phyloP scores from a whole-genome alignment of 2,888 invertebrate species.

The Meiosimyza platycephala region DNA sequence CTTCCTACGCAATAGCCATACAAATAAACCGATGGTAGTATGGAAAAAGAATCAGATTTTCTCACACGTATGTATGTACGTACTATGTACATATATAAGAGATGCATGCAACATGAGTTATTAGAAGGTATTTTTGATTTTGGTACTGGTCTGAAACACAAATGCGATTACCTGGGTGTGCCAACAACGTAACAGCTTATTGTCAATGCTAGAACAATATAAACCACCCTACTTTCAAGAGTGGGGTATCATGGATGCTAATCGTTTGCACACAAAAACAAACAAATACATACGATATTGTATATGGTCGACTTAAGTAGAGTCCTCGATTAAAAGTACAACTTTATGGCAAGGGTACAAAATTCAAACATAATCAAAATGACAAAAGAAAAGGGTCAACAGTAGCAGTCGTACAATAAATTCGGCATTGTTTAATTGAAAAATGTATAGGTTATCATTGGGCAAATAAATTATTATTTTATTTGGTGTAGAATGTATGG shows the following conservation, averaged over 20 bases:
- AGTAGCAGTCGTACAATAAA: conserved; percentile 57
- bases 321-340: conserved; percentile 14
- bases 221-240: background rate
- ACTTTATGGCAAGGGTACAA: conserved; percentile 14
- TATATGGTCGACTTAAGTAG: background rate
- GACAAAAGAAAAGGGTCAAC: conserved; percentile 62
- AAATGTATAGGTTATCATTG: conserved; percentile 51
- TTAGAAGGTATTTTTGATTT: background rate
- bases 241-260: conserved; percentile 51
- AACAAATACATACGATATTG: conserved; percentile 23
- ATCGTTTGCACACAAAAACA: conserved; percentile 56
- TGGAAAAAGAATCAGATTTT: background rate
- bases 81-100: too few species aligned
- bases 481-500: background rate
- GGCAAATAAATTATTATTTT: background rate
- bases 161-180: conserved; percentile 63
- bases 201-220: conserved; percentile 1
- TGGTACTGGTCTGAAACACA: conserved; percentile 36
- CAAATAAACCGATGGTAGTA: background rate
- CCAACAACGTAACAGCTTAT: conserved; percentile 46
- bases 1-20: background rate
- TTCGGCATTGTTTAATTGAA: conserved; percentile 63
- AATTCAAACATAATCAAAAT: background rate
- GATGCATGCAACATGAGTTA: background rate
- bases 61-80: background rate